Percentiles rank a stretch among this genome's conserved stretches.
Evolutionary conservation across 2,888 invertebrate genomes (phyloP).

Genomic region (Pherbina coryleti): DNA sequence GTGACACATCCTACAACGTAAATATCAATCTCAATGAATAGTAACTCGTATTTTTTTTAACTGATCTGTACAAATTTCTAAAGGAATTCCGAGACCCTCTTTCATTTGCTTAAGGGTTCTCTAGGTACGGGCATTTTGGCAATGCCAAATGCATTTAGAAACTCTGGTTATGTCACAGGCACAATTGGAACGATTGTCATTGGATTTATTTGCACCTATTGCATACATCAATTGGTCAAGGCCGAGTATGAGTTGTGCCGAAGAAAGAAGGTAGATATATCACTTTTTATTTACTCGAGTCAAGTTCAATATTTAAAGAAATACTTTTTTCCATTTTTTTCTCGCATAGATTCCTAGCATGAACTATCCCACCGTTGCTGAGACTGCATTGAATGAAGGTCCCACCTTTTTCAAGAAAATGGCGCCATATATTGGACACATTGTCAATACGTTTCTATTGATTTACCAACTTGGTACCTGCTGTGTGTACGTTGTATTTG

Average conservation of each 20-base stretch:
- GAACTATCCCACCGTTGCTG: conserved; percentile 85
- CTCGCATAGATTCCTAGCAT: conserved; percentile 73
- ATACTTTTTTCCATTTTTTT: not conserved
- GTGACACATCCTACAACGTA: conserved; percentile 80
- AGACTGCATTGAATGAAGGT: conserved; percentile 83
- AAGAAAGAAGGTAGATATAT: conserved; percentile 67
- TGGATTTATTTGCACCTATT: conserved; percentile 91
- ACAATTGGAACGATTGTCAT: conserved; percentile 84
- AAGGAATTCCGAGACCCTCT: conserved; percentile 88
- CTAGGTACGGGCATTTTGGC: conserved; percentile 95
- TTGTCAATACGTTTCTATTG: conserved; percentile 81
- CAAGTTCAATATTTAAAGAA: not conserved
- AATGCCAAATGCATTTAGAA: conserved; percentile 80
- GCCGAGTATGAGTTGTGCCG: conserved; percentile 75
- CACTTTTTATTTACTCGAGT: not conserved
- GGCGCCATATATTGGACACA: conserved; percentile 76
- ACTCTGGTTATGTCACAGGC: conserved; percentile 78
- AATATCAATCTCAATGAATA: conserved; percentile 50
- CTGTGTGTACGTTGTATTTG: conserved; percentile 96
- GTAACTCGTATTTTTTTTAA: not conserved
- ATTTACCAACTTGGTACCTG: conserved; percentile 96
- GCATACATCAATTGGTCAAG: conserved; percentile 86
- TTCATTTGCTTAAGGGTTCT: conserved; percentile 92
- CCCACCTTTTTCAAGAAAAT: conserved; percentile 76
- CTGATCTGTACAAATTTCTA: not conserved